Conservation (phyloP, 2,888 invertebrate genomes). For the Monoplex corrugatus region DNA sequence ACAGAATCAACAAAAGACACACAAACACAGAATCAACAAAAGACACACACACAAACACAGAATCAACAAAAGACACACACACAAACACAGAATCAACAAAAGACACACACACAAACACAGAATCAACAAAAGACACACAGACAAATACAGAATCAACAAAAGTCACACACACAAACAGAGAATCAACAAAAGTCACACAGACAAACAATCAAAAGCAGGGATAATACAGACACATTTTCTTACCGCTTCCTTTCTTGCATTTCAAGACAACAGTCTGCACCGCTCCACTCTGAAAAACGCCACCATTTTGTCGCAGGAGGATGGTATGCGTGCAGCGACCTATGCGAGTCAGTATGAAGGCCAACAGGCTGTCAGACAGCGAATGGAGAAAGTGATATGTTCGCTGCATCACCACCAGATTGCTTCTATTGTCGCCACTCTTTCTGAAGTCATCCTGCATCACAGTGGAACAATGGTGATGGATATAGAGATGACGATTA, state of each 20-base stretch:
- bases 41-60: too few relatives aligned
- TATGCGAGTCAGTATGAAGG: constrained; percentile 63
- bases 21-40: too few relatives aligned
- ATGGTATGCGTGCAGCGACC: constrained; percentile 63
- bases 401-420: constrained; percentile 64
- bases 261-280: constrained; percentile 66
- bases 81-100: too few relatives aligned
- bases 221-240: too few relatives aligned
- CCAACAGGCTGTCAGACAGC: constrained; percentile 60
- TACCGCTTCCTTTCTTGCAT: constrained; percentile 24
- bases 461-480: neutral
- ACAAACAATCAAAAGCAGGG: too few relatives aligned
- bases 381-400: constrained; percentile 64
- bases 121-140: too few relatives aligned
- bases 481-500: neutral
- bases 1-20: too few relatives aligned
- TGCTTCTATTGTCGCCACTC: constrained; percentile 45
- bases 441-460: constrained; percentile 57
- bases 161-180: too few relatives aligned
- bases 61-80: too few relatives aligned
- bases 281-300: constrained; percentile 72
- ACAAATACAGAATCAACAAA: too few relatives aligned
- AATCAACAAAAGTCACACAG: too few relatives aligned
- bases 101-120: too few relatives aligned
- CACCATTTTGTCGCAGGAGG: constrained; percentile 63